Base-by-base conservation (phyloP, 2,113 vertebrate genomes). In the Machaerirhynchus nigripectus region DNA sequence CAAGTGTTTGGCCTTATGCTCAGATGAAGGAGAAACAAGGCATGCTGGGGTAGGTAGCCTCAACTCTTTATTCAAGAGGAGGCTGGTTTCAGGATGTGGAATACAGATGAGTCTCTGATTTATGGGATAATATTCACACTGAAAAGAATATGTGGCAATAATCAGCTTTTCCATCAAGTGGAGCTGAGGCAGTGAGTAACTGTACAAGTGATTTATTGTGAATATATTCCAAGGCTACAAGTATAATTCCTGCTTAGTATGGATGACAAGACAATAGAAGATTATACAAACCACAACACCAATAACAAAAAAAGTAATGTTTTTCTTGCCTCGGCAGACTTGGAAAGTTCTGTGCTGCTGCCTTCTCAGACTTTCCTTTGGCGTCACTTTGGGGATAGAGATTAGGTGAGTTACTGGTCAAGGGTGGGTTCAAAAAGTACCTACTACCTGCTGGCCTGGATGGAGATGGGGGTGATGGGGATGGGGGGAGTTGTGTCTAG, bases 341-440 rank as follows among this genome's bases (percentile, higher is more conserved):
- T 91, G 88, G 63, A 94, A 94, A 89, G 74, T 89, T 96, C 93
- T 95, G 84, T 97, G 92, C 75, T 94, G 89, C 39, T 95, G 87
- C 47, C 73, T 95, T 93, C 82, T 85, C 93, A 97, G 93, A 87
- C 92, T 97, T 96, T 68, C 93, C 96, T 95, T 94, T 96, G 97
- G 94, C 46, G 69, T 88, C 97, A 89, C 96, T 97, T 97, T 96
- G 93, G 90, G 96, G 95, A 97, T 46, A 97, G 96, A 97, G 95
- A 96, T 97, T 50, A 96, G 92, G 92, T 95, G 95, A 97, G 96
- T 97, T 97, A 97, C 92, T 96, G 84, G 74, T 96, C 83, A 83
- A 77, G 90, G 79, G 91, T 76, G 91, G 67, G 71, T 93, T 96
- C 56, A 93, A 90, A 89, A 84, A 95, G 23, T 39, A 83, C 77